Conservation (phyloP, 1,140 invertebrate genomes). For the Procambarus clarkii region DNA sequence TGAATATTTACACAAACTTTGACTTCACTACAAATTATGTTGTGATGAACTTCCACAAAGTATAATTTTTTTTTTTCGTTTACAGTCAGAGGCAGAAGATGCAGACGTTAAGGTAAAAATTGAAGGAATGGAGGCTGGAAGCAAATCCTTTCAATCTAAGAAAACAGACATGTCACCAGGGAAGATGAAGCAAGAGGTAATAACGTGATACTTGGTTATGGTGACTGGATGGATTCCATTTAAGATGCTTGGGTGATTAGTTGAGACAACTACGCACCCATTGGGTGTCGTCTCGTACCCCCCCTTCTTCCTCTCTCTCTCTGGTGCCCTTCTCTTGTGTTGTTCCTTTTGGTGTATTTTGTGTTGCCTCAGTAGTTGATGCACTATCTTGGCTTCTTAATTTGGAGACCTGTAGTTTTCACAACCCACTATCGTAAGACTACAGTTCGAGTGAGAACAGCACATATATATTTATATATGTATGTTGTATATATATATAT, state of each 20-base stretch:
- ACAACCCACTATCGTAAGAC: neutral
- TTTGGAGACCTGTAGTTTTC: neutral
- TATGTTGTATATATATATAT: neutral
- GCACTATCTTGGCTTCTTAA: neutral
- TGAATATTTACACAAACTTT: no score
- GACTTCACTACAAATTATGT: no score
- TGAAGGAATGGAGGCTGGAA: neutral
- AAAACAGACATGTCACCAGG: neutral
- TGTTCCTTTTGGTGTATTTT: neutral
- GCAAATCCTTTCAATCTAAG: conserved; percentile 7
- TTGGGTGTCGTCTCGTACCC: neutral
- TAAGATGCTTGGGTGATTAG: conserved; percentile 6
- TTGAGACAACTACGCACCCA: neutral
- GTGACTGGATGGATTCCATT: conserved; percentile 17
- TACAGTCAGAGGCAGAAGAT: conserved; percentile 53
- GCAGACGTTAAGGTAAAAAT: conserved; percentile 58
- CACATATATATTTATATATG: neutral
- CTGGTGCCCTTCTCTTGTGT: neutral
- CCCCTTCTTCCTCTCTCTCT: neutral
- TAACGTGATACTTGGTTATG: conserved; percentile 55
- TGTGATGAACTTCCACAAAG: no score
- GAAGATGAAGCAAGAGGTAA: conserved; percentile 56
- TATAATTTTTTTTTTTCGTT: neutral
- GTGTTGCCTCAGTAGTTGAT: neutral
- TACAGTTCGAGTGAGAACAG: neutral